These are phyloP conservation scores for Panzeria rudis DNA, from an alignment of 2,888 invertebrate species.

Conservation along the genomic window DNA sequence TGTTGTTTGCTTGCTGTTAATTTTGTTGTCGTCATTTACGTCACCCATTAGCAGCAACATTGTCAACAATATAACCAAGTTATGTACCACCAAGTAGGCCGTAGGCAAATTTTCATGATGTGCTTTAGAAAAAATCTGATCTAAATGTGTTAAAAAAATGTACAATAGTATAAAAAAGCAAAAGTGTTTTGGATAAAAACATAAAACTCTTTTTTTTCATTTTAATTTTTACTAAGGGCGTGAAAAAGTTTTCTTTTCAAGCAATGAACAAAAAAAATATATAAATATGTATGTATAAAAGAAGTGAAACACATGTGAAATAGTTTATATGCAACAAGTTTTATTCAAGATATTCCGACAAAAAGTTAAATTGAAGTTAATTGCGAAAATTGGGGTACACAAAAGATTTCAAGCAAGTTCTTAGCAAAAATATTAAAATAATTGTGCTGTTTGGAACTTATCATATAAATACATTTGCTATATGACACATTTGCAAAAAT, in stretches of 20 bases:
- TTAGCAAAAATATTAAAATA: background rate
- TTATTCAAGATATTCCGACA: background rate
- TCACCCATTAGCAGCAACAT: constrained; percentile 39
- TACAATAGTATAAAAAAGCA: constrained; percentile 13
- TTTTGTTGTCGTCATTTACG: constrained; percentile 46
- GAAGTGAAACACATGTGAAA: background rate
- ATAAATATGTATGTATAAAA: too few species aligned
- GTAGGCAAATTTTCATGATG: constrained; percentile 34
- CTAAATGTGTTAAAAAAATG: constrained; percentile 15
- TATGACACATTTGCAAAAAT: too few species aligned
- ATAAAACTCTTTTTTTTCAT: constrained; percentile 16
- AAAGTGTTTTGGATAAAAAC: constrained; percentile 33
- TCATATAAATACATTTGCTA: too few species aligned
- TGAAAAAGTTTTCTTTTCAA: background rate
- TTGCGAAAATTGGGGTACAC: background rate
- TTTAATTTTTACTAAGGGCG: background rate
- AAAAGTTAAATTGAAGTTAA: background rate
- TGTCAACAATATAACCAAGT: constrained; percentile 55
- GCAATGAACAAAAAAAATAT: constrained; percentile 2
- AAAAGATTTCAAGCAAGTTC: background rate
- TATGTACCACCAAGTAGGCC: constrained; percentile 66
- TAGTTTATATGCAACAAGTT: background rate
- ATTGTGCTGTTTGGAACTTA: background rate
- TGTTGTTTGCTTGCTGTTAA: constrained; percentile 37
- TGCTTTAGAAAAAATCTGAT: constrained; percentile 17